Evolutionary conservation across 2,113 vertebrate species (phyloP), one percentile per base, ranked within the genome.

Genomic region (Hypomesus transpacificus): DNA sequence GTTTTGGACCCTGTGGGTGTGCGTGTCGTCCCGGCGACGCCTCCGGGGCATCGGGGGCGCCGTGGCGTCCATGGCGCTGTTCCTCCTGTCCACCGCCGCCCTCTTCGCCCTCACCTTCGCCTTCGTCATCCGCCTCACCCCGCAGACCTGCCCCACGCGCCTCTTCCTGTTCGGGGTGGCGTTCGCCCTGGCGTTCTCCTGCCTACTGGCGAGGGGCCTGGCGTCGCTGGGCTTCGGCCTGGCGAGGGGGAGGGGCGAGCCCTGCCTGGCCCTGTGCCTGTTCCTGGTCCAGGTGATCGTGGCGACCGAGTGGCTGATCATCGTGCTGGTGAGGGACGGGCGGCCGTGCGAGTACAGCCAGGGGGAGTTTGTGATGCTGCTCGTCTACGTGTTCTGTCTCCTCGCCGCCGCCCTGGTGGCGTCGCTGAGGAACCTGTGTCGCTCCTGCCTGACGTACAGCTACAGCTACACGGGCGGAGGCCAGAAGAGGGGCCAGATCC

Each of bases 91-190:
- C 4, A 94, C 92, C 0, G 87, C 94, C 0, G 95, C 96, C 0
- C 3, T 97, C 83, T 97, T 98, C 0, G 92, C 93, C 76, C 85
- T 95, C 74, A 94, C 95, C 60, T 98, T 98, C 58, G 89, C 94
- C 80, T 97, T 98, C 84, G 91, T 98, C 86, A 88, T 97, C 82
- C 73, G 53, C 1, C 87, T 87, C 3, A 94, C 92, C 0, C 22
- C 80, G 0, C 83, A 26, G 72, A 96, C 92, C 0, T 95, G 91
- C 70, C 94, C 94, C 57, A 94, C 94, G 0, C 92, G 96, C 59
- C 82, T 96, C 81, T 96, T 98, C 86, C 92, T 96, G 0, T 98
- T 98, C 17, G 91, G 93, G 0, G 87, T 97, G 66, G 73, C 95
- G 68, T 98, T 97, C 65, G 86, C 94, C 2, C 75, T 97, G 76